Evolutionary conservation across 2,113 vertebrate genomes (phyloP), one percentile per base, ranked within the genome.

Genomic region (Notechis scutatus): DNA sequence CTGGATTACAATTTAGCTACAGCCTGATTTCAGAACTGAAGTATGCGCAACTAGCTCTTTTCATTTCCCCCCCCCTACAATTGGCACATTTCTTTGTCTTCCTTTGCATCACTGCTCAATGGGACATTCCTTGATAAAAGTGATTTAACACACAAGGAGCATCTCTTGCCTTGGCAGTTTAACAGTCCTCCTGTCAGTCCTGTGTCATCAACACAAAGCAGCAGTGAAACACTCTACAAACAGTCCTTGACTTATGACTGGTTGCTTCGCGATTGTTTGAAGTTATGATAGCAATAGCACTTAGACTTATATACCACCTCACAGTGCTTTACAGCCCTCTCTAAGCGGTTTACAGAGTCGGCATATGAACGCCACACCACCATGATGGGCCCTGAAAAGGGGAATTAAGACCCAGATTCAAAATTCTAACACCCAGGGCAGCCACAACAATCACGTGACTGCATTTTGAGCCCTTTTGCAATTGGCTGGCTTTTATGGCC

Each of bases 1-100:
- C 29, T 20, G 14, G 7, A 54, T 87, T 54, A 50, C 26, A n/a
- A 3, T 54, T 54, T 87, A 5, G 29, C 14, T 87, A 8, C 47
- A 42, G 29, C 12, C 34, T n/a, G 14, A 54, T 87, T 87, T 87
- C 86, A 54, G 50, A 87, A 54, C 29, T 3, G 6, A n/a, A n/a
- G 26, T 23, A n/a, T 8, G 5, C 50, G 7, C 24, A 0, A 12
- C 10, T 87, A 14, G 10, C 24, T 52, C 24, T 29, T 3, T 87
- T 52, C 26, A 20, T 87, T 6, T 4, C 0, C 0, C 0, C 0
- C 0, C 2, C 9, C 21, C 42, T 18, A 23, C 24, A 15, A 87
- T 11, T 52, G 24, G 47, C 47, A n/a, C 10, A 26, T 52, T 52
- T n/a, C 26, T 20, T n/a, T 29, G 24, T 29, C 26, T n/a, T 47